Base-by-base conservation (phyloP, 2,797 vertebrate species). In the Cyprinella venusta region DNA sequence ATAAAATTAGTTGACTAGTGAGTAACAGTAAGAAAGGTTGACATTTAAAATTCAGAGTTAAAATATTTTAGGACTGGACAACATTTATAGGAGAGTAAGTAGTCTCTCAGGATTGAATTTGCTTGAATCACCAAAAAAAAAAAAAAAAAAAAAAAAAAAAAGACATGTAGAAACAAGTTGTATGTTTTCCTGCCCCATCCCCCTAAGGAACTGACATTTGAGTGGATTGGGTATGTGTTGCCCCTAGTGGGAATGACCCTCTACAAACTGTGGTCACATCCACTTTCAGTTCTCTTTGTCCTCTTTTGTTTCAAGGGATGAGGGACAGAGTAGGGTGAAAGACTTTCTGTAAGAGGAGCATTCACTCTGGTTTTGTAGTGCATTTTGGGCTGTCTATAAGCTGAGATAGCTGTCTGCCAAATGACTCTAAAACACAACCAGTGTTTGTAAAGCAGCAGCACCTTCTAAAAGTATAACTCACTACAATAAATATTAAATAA, bases 361-460 rank as follows among this genome's bases (percentile, higher is more conserved):
- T 65, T 54, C 24, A 30, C 38, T 70, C 52, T 63, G 33, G 33
- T 75, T 18, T 30, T 63, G 6, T 64, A 2, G 21, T n/a, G 26
- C 63, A 64, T 59, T 38, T 54, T 50, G 67, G 72, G 33, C 71
- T 88, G 70, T 81, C 59, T 81, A 81, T 63, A 68, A 82, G 80
- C 65, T 85, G 67, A 74, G 68, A 75, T 75, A 82, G 76, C 64
- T 82, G 63, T 76, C 56, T 50, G 69, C 45, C 26, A 38, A 33
- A 45, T 26, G 26, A 13, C 38, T 56, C n/a, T 9, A 19, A 67
- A 42, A 65, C 13, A 33, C 15, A 8, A 70, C 19, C 64, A 54
- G 2, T 50, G n/a, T 88, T 90, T 79, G 87, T 40, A 68, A 50
- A 81, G 79, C 64, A 70, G 63, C 52, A 69, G 30, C 75, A 82